Percentiles rank a stretch among this genome's conserved stretches.
Evolutionary conservation across 1,140 invertebrate species (phyloP).

Genomic region (Aphidius gifuensis): DNA sequence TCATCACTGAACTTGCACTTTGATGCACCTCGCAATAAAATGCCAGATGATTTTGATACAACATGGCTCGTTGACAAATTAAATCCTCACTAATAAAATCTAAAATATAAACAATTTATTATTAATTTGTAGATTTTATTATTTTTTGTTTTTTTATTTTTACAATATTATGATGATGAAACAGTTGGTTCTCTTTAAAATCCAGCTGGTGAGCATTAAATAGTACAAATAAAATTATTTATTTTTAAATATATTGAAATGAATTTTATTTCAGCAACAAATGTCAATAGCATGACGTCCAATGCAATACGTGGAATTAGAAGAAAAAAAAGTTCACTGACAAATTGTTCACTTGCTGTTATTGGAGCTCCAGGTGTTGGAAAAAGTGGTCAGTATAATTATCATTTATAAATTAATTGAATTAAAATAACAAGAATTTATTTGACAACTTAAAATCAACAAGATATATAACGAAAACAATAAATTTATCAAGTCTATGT

Average conservation of each 20-base stretch:
- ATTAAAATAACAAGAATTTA: neutral
- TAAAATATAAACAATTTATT: conserved; percentile 1
- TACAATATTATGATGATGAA: conserved; percentile 4
- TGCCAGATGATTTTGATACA: conserved; percentile 13
- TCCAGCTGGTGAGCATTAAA: neutral
- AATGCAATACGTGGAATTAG: conserved; percentile 69
- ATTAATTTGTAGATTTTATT: neutral
- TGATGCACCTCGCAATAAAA: neutral
- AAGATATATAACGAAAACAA: too few relatives aligned
- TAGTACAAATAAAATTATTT: conserved; percentile 5
- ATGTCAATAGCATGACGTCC: conserved; percentile 55
- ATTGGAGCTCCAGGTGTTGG: conserved; percentile 82
- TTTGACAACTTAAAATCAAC: too few relatives aligned
- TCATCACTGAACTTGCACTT: conserved; percentile 25
- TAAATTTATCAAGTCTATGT: too few relatives aligned
- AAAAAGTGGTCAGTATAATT: conserved; percentile 75
- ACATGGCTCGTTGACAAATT: conserved; percentile 1
- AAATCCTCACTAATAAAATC: neutral
- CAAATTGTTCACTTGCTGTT: conserved; percentile 85
- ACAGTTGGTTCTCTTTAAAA: conserved; percentile 17
- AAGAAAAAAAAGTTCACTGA: conserved; percentile 82
- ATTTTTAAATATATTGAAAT: conserved; percentile 20
- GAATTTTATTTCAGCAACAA: conserved; percentile 25
- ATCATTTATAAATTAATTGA: neutral
- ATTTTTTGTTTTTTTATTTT: conserved; percentile 11